A percentile compares a stretch with the other conserved stretches of the same genome.
These are phyloP conservation scores for Hydroisotoma schaefferi DNA, from an alignment of 2,888 invertebrate genomes.

Conservation along the genomic window DNA sequence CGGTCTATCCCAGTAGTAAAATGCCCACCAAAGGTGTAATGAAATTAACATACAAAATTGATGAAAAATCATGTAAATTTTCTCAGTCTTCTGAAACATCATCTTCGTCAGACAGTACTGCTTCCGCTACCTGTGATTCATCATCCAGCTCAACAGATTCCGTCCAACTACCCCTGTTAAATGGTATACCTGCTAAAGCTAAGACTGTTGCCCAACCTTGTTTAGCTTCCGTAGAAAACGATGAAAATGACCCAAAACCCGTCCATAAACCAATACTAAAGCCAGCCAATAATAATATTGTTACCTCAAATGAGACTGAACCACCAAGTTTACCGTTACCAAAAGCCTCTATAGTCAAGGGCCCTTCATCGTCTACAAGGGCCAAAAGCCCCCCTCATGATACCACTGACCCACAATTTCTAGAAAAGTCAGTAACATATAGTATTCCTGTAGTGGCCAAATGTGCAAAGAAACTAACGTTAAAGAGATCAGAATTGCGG, in stretches of 20 bases:
- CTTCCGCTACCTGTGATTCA: no score
- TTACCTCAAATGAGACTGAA: neutral
- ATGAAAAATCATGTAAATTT: no score
- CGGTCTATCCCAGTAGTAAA: neutral
- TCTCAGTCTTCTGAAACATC: no score
- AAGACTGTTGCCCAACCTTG: neutral
- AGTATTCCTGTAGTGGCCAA: constrained; percentile 29
- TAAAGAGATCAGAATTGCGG: constrained; percentile 44
- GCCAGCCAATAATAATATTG: no score
- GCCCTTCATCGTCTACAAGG: neutral
- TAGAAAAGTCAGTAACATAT: constrained; percentile 35
- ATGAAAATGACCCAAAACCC: constrained; percentile 12
- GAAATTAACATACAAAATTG: no score
- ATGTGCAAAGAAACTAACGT: constrained; percentile 43
- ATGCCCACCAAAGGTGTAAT: constrained; percentile 14
- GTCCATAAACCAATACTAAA: no score
- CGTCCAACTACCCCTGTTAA: neutral
- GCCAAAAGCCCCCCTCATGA: constrained; percentile 28
- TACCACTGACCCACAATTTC: constrained; percentile 45
- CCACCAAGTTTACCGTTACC: neutral
- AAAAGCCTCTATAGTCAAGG: neutral
- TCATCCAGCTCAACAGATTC: no score
- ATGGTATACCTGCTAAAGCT: no score
- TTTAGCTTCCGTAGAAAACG: constrained; percentile 5
- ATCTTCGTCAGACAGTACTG: no score